phyloP scores from a whole-genome alignment of 2,888 invertebrate species.

The Drosophila phalerata region DNA sequence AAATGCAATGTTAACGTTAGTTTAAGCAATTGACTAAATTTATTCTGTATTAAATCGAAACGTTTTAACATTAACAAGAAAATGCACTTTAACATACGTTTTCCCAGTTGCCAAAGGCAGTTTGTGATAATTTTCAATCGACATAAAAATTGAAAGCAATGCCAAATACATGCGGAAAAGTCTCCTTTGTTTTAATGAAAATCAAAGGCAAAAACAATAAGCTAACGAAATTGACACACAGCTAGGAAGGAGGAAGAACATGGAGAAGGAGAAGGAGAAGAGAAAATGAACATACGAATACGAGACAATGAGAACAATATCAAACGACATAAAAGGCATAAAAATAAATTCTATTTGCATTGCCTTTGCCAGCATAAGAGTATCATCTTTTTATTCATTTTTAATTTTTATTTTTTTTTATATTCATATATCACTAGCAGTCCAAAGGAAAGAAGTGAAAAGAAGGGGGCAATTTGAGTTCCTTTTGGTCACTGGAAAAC shows the following conservation, averaged over 20 bases:
- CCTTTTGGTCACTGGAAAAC: background rate
- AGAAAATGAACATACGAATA: background rate
- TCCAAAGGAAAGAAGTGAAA: background rate
- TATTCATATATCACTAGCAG: background rate
- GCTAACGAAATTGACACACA: slow-evolving; percentile 29
- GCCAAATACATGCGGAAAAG: slow-evolving; percentile 17
- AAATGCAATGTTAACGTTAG: background rate
- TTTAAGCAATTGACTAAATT: background rate
- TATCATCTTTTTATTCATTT: background rate
- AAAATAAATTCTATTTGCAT: slow-evolving; percentile 34
- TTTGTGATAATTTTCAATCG: slow-evolving; percentile 5
- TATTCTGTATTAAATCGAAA: background rate
- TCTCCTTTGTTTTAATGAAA: slow-evolving; percentile 24
- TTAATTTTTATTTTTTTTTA: background rate
- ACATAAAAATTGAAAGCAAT: slow-evolving; percentile 31
- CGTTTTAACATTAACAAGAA: slow-evolving; percentile 11
- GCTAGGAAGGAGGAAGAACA: background rate
- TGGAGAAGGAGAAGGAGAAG: background rate
- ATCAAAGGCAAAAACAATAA: slow-evolving; percentile 34
- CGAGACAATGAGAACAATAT: slow-evolving; percentile 1
- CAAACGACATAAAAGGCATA: background rate
- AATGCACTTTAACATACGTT: slow-evolving; percentile 19
- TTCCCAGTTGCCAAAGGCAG: background rate
- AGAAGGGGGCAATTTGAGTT: background rate
- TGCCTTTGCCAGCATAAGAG: slow-evolving; percentile 12